Evolutionary conservation across 2,113 vertebrate genomes (phyloP), one percentile per base, ranked within the genome.

Genomic region (Callionymus lyra): DNA sequence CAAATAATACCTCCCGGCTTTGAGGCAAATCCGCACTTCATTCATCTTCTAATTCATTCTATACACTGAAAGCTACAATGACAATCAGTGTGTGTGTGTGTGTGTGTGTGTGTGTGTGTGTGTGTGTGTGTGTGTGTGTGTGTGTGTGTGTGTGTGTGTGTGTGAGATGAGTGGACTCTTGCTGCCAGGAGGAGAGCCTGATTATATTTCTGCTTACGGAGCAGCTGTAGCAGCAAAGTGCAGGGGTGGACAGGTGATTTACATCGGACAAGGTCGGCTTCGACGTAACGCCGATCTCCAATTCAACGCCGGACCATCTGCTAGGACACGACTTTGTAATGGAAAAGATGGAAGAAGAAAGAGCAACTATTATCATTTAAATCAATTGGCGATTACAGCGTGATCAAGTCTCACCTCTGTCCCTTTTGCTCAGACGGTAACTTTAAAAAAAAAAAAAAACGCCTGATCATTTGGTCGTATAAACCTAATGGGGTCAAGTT

Each of bases 401-500:
- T n/a, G n/a, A n/a, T n/a, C n/a, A n/a, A n/a, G 21, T 27, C 8
- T 27, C 21, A 27, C 21, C 21, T 27, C 21, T 27, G 8, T 27
- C 21, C 21, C 21, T 8, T 8, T 27, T 27, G n/a, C 21, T 27
- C 21, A 27, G 21, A 21, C 39, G 6, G 12, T 50, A 44, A 41
- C 44, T 63, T 59, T 27, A 53, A 41, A 35, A n/a, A n/a, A n/a
- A n/a, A n/a, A n/a, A n/a, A n/a, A n/a, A 42, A 12, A 53, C 45
- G 40, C 10, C n/a, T 38, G 50, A 47, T 67, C 38, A 54, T 62
- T 69, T 48, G 45, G 53, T 31, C 39, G 48, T 63, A 69, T 77
- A 59, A 62, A 64, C 61, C 70, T 79, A 82, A 82, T 73, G 69
- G 70, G 77, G 82, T 85, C 48, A 41, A 56, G 60, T 70, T 82